These are phyloP conservation scores for Griposia aprilina DNA, from an alignment of 2,888 invertebrate species.

Conservation along the genomic window DNA sequence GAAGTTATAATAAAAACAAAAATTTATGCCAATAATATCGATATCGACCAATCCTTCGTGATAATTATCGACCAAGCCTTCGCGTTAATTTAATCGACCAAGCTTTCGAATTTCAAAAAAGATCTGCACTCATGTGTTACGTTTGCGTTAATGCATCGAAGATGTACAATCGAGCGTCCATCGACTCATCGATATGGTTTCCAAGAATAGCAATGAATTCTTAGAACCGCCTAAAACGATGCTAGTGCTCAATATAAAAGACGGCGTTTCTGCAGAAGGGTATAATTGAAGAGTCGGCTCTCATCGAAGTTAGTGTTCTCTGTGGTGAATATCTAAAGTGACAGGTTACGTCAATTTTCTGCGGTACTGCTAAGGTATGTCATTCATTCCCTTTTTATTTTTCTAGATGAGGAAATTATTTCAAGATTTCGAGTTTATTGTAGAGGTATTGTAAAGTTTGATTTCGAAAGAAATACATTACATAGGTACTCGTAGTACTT, in stretches of 20 bases:
- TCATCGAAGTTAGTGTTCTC: slow-evolving; percentile 9
- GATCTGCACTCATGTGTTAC: slow-evolving; percentile 9
- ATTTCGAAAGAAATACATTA: neutral
- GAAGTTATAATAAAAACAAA: neutral
- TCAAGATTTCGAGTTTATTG: neutral
- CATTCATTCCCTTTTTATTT: neutral
- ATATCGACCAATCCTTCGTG: slow-evolving; percentile 1
- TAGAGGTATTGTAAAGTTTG: neutral
- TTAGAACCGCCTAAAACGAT: slow-evolving; percentile 29
- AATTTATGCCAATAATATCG: neutral
- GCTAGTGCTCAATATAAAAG: slow-evolving; percentile 43
- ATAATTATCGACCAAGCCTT: slow-evolving; percentile 18
- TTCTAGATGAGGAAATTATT: neutral
- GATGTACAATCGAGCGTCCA: slow-evolving; percentile 27
- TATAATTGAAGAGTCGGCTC: slow-evolving; percentile 13
- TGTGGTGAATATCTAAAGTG: slow-evolving; percentile 10
- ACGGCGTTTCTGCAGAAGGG: neutral
- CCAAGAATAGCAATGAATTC: slow-evolving; percentile 44
- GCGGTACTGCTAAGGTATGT: slow-evolving; percentile 35
- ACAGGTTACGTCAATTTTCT: neutral
- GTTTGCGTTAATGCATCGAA: slow-evolving; percentile 23
- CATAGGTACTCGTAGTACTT: neutral
- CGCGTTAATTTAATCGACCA: slow-evolving; percentile 4
- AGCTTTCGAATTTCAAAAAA: neutral
- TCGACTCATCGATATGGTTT: slow-evolving; percentile 32